phyloP scores from a whole-genome alignment of 2,113 vertebrate genomes.

The Marcusenius ussheri region DNA sequence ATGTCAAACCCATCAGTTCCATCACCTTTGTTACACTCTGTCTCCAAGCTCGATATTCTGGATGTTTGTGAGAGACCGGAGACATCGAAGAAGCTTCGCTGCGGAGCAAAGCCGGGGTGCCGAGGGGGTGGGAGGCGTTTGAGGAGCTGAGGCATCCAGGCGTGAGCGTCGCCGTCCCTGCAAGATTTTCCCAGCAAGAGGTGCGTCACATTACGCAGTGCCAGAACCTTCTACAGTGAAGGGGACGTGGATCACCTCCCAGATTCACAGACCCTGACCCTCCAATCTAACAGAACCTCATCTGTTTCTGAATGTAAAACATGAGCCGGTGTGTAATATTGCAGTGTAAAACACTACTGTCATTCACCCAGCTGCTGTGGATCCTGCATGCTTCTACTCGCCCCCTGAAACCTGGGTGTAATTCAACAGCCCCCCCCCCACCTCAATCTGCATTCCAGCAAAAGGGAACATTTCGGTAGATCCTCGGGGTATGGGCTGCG shows the following conservation, averaged over 20 bases:
- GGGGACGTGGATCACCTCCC: not conserved
- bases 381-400: not conserved
- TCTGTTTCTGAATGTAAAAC: not conserved
- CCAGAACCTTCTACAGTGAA: not conserved
- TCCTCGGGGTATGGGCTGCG: not conserved
- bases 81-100: not conserved
- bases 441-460: not conserved
- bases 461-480: not conserved
- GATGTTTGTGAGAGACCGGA: not conserved
- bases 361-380: not conserved
- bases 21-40: not conserved
- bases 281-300: not conserved
- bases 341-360: not conserved
- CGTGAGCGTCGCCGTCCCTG: not conserved
- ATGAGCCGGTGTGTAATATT: not conserved
- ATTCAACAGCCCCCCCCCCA: not conserved
- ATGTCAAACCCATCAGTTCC: not conserved
- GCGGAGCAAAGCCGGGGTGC: not conserved
- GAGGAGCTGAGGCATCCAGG: not conserved
- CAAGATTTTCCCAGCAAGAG: not conserved
- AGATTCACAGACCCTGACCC: not conserved
- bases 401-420: not conserved
- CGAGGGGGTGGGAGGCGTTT: not conserved
- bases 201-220: not conserved
- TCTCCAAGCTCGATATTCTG: not conserved